These are phyloP conservation scores for Rhabdomys dilectus DNA, from an alignment of 2,113 vertebrate species.

Conservation along the genomic window DNA sequence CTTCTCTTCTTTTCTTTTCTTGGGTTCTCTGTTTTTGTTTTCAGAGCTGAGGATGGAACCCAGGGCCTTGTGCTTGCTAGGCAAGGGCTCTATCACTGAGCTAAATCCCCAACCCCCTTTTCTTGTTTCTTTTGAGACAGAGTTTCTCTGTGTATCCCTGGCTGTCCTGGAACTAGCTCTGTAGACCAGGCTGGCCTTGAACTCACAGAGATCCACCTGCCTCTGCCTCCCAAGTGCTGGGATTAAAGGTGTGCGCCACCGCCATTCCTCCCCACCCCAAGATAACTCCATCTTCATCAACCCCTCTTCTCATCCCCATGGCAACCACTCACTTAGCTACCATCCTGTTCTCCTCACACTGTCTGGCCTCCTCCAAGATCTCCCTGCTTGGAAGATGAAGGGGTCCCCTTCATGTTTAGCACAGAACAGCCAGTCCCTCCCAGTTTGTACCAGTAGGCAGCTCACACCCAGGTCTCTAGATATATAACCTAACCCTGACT, in stretches of 20 bases:
- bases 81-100: too few relatives aligned
- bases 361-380: neutral
- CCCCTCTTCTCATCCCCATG: conserved; percentile 36
- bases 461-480: conserved; percentile 6
- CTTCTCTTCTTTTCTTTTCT: too few relatives aligned
- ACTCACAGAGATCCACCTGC: neutral
- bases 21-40: too few relatives aligned
- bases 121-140: neutral
- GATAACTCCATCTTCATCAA: neutral
- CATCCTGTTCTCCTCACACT: neutral
- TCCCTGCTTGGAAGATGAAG: neutral
- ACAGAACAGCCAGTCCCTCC: neutral
- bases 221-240: neutral
- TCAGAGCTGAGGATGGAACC: too few relatives aligned
- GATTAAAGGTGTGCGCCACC: too few relatives aligned
- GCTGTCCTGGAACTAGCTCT: neutral
- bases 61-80: too few relatives aligned
- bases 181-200: neutral
- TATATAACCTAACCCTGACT: neutral
- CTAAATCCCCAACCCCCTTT: too few relatives aligned
- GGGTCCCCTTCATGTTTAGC: neutral
- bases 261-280: neutral
- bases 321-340: neutral
- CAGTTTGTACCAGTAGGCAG: neutral
- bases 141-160: neutral